phyloP scores from a whole-genome alignment of 2,888 invertebrate genomes.

The Epiblema foenella region DNA sequence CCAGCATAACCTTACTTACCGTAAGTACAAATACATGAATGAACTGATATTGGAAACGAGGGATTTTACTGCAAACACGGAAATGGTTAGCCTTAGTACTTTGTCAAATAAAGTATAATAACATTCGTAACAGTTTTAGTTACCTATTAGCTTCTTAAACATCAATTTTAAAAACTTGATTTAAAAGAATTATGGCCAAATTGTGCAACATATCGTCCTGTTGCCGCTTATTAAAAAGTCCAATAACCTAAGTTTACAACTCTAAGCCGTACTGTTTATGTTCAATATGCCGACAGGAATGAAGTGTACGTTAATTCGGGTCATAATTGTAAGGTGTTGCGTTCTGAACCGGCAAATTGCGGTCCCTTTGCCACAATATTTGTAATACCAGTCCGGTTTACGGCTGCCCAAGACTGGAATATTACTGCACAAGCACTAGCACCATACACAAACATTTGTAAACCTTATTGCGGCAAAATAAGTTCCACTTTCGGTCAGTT shows the following conservation, averaged over 20 bases:
- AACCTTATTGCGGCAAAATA: neutral
- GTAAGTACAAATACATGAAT: no score
- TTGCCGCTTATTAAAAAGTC: neutral
- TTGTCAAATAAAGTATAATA: no score
- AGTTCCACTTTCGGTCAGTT: no score
- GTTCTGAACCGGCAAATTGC: conserved; percentile 41
- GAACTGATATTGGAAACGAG: no score
- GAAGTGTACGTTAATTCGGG: conserved; percentile 35
- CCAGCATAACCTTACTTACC: no score
- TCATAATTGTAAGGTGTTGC: conserved; percentile 42
- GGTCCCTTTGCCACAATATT: conserved; percentile 42
- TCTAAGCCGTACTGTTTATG: conserved; percentile 37
- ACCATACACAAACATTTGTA: neutral
- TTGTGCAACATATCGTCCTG: neutral
- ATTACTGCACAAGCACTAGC: conserved; percentile 12
- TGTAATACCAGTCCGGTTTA: conserved; percentile 33
- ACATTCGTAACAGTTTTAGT: no score
- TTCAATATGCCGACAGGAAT: conserved; percentile 34
- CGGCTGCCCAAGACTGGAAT: conserved; percentile 20
- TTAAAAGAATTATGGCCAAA: no score
- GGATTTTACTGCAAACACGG: no score
- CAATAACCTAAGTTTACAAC: conserved; percentile 1
- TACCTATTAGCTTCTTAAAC: no score
- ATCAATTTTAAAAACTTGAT: no score
- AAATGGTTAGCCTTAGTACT: no score